A percentile compares a stretch with the other conserved stretches of the same genome.
phyloP scores from a whole-genome alignment of 1,140 invertebrate species.

The Pantala flavescens region DNA sequence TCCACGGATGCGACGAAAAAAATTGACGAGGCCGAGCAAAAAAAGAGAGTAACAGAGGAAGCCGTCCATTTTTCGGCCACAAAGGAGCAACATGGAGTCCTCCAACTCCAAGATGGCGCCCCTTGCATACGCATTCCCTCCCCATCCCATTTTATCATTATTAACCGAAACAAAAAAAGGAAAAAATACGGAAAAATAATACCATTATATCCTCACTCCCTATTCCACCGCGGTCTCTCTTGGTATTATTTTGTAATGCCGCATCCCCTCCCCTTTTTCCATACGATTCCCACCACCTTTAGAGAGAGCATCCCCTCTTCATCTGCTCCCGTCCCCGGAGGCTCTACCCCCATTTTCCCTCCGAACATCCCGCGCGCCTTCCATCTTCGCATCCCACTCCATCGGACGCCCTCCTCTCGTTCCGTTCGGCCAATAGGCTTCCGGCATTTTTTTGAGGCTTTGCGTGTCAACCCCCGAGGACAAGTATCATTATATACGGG shows the following conservation, averaged over 20 bases:
- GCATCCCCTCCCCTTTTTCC: neutral
- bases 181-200: neutral
- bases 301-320: neutral
- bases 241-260: neutral
- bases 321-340: neutral
- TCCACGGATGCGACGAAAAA: neutral
- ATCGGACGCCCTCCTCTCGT: neutral
- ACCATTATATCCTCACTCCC: neutral
- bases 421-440: neutral
- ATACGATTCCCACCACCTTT: neutral
- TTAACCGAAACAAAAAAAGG: neutral
- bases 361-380: neutral
- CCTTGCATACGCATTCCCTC: neutral
- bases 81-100: neutral
- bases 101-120: neutral
- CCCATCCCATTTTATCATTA: neutral
- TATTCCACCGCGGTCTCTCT: neutral
- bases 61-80: neutral
- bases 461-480: neutral
- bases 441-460: conserved; percentile 3
- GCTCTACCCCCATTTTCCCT: neutral
- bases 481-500: conserved; percentile 9
- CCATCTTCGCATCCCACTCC: neutral
- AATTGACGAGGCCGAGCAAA: neutral
- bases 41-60: neutral